These are phyloP conservation scores for Tridacna crocea DNA, from an alignment of 2,888 invertebrate species.

Conservation along the genomic window DNA sequence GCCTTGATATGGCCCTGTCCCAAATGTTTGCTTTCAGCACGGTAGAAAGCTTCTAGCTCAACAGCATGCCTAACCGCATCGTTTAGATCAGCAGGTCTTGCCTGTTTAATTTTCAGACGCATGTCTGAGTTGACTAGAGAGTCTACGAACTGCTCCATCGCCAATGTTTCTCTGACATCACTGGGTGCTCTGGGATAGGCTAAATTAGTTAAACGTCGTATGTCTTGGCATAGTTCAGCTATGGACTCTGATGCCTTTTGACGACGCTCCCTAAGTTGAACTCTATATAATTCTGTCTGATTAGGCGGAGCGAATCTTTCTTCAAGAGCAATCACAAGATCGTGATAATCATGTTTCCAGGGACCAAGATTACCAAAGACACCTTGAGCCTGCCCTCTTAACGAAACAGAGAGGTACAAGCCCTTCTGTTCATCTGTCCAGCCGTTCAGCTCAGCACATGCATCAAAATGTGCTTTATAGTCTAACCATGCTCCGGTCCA, in stretches of 20 bases:
- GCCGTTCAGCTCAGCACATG: slow-evolving; percentile 20
- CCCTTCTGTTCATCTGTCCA: slow-evolving; percentile 19
- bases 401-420: slow-evolving; percentile 15
- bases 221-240: slow-evolving; percentile 24
- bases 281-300: slow-evolving; percentile 26
- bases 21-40: slow-evolving; percentile 6
- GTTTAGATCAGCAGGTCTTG: slow-evolving; percentile 20
- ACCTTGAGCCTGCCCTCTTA: slow-evolving; percentile 26
- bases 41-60: slow-evolving; percentile 24
- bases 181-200: slow-evolving; percentile 22
- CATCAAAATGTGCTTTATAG: slow-evolving; percentile 30
- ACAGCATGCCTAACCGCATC: slow-evolving; percentile 30
- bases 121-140: slow-evolving; percentile 19
- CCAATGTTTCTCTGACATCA: slow-evolving; percentile 24
- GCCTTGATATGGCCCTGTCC: slow-evolving; percentile 3
- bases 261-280: slow-evolving; percentile 8
- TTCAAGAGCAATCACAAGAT: background rate
- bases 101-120: slow-evolving; percentile 14
- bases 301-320: slow-evolving; percentile 23
- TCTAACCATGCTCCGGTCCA: slow-evolving; percentile 21
- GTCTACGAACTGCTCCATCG: slow-evolving; percentile 29
- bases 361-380: slow-evolving; percentile 14
- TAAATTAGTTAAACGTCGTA: slow-evolving; percentile 21
- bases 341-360: background rate
- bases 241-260: slow-evolving; percentile 17